Evolutionary conservation across 2,797 vertebrate species (phyloP), one percentile per base, ranked within the genome.

Genomic region (Scolopax rusticola): DNA sequence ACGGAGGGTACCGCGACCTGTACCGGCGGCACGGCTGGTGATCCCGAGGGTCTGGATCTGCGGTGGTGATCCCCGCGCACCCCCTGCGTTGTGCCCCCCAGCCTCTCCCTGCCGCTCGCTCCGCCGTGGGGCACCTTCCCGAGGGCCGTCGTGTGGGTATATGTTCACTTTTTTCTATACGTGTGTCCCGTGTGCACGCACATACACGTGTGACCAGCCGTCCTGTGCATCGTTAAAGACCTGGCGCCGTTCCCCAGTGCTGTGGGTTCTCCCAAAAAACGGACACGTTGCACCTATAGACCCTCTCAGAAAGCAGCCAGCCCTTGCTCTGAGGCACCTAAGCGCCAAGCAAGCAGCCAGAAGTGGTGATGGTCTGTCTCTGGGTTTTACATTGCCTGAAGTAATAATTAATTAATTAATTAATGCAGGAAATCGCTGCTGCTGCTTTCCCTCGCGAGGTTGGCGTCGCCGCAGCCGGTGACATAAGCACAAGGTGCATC

Each of bases 171-270:
- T 8, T 17, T n/a, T 20, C 41, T 40, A 1, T 6, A 1, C 0
- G 0, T 0, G 5, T 14, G 10, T 12, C 30, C 41, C 3, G 1
- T 3, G 27, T 1, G 19, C 12, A 8, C 1, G 0, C 43, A 12
- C 12, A 1, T 2, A 16, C 0, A 1, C 0, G 1, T 25, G 61
- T 16, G 23, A 73, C 36, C 63, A 19, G 48, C 21, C 0, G 0
- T 15, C 30, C 38, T 1, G 2, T 5, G 2, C 24, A 21, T 23
- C 0, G 1, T 2, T 2, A 0, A 30, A 43, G 32, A 12, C 5
- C 23, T 6, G 25, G 7, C 1, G 4, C 8, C 3, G 1, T 28
- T 67, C 50, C 36, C 38, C 41, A 18, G 12, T 14, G 54, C 28
- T 8, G 21, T 8, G 41, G 23, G 33, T 19, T 53, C 57, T 92